These are phyloP conservation scores for Sturnira hondurensis DNA, from an alignment of 2,113 vertebrate species.

Conservation along the genomic window DNA sequence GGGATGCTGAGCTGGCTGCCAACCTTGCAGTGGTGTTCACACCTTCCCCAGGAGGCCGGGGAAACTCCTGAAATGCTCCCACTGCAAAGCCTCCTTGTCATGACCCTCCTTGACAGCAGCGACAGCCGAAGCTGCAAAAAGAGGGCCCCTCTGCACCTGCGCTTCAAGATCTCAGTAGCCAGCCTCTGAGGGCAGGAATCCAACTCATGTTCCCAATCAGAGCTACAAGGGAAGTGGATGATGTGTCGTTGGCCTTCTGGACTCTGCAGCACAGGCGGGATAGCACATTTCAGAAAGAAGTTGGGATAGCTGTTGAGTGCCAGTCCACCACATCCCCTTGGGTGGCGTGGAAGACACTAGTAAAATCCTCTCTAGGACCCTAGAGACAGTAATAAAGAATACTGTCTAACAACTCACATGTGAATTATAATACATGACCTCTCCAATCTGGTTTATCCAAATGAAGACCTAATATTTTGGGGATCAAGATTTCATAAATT, in stretches of 20 bases:
- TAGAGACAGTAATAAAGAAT: neutral
- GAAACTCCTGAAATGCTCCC: neutral
- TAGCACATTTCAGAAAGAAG: neutral
- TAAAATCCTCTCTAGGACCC: neutral
- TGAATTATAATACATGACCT: neutral
- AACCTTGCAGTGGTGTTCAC: neutral
- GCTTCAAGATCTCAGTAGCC: neutral
- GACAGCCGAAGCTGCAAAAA: neutral
- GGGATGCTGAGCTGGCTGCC: rapidly evolving
- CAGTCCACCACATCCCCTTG: neutral
- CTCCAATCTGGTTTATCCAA: neutral
- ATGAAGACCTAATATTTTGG: neutral
- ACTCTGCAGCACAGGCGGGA: neutral
- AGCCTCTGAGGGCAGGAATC: neutral
- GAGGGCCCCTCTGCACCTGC: neutral
- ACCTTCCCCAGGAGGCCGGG: rapidly evolving
- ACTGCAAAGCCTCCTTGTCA: neutral
- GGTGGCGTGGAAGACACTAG: neutral
- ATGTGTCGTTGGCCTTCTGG: neutral
- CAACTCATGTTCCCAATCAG: neutral
- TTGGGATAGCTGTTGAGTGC: rapidly evolving
- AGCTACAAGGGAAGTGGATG: neutral
- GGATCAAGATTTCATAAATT: neutral
- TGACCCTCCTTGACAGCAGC: neutral
- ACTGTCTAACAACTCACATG: neutral